Evolutionary conservation across 2,888 invertebrate genomes (phyloP).

Genomic region (Dryococelus australis): DNA sequence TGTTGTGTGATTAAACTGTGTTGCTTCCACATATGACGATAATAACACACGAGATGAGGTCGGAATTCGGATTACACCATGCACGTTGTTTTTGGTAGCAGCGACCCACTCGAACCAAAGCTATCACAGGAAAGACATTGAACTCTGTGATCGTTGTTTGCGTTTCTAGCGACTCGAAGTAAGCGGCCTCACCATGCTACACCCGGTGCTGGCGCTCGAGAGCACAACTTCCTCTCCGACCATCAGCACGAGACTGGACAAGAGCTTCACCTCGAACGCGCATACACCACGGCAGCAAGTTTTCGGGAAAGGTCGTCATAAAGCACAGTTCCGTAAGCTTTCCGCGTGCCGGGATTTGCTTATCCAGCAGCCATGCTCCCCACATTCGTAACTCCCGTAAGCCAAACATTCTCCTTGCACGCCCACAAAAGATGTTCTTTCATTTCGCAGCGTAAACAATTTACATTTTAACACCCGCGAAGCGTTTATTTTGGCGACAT

Average conservation of each 20-base stretch:
- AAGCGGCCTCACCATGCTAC: background rate
- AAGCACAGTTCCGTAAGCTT: background rate
- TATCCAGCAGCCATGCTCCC: background rate
- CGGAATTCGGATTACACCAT: too few relatives aligned
- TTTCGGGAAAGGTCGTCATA: background rate
- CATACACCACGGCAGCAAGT: background rate
- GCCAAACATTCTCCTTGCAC: background rate
- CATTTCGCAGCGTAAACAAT: background rate
- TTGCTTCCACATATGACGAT: too few relatives aligned
- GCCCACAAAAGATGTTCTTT: background rate
- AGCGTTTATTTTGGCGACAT: background rate
- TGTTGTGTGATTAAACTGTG: too few relatives aligned
- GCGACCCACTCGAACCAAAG: too few relatives aligned
- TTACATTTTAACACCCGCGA: background rate
- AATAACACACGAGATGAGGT: too few relatives aligned
- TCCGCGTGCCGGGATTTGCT: background rate
- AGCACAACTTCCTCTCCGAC: background rate
- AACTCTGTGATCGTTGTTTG: too few relatives aligned
- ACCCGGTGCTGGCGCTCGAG: background rate
- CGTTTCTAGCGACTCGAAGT: too few relatives aligned
- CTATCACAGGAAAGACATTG: too few relatives aligned
- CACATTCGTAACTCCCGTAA: background rate
- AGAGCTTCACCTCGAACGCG: background rate
- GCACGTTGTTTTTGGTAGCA: too few relatives aligned
- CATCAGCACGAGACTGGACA: background rate